Base-by-base conservation (phyloP, 2,797 vertebrate genomes). In the Gouania willdenowi region DNA sequence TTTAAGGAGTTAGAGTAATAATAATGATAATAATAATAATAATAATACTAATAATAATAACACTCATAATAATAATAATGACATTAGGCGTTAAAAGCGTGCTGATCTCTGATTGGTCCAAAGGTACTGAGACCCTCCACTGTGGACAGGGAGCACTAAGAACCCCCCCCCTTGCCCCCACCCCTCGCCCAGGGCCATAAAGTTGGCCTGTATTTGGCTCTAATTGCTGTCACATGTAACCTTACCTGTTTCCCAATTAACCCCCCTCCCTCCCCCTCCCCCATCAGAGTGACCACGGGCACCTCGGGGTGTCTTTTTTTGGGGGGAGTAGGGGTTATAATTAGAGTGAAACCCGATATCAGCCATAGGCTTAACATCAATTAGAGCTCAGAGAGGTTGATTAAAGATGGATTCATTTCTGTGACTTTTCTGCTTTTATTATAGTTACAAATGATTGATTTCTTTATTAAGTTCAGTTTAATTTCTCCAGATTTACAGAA, bases 171-270 rank as follows among this genome's bases (percentile, higher is more conserved):
- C 55, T 43, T 50, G 29, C 59, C 55, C 67, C 24, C 71, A 56
- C 55, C 45, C 41, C 60, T 36, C 30, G 32, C 45, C 54, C 56
- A 17, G 37, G 85, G 89, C 79, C 44, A 80, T 39, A 55, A 47
- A 74, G 61, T 75, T 86, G 85, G 75, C 85, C 84, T 46, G 74
- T 41, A 70, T 77, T 75, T 29, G 15, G 47, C 60, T 79, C 13
- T 89, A 90, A 90, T 89, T 90, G 85, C 81, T 86, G 81, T 84
- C 87, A 90, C 79, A 89, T 90, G 89, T 90, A 88, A 88, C 88
- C 86, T 78, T 88, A 89, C 86, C 87, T 88, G 87, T 84, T 66
- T 77, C 49, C 75, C 82, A 88, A 88, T 90, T 88, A 89, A 86
- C 74, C 82, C 78, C n/a, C n/a, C n/a, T n/a, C n/a, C n/a, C n/a